phyloP scores from a whole-genome alignment of 2,113 vertebrate species.

The Triplophysa tibetana region DNA sequence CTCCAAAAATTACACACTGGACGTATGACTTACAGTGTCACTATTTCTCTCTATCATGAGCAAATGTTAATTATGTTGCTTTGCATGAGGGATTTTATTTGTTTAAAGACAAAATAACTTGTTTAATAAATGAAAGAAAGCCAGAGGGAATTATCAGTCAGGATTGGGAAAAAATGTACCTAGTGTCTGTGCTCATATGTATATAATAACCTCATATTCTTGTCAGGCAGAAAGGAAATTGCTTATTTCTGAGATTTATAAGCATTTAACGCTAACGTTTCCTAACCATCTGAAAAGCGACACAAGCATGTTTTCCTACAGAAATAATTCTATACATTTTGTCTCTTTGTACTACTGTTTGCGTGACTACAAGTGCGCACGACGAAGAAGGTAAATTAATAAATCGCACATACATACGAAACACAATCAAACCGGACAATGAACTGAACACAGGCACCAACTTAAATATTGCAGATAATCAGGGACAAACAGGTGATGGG shows the following conservation, averaged over 20 bases:
- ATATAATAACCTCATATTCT: neutral
- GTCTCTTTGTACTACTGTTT: no score
- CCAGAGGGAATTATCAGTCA: neutral
- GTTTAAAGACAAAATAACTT: constrained; percentile 21
- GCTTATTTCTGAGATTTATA: neutral
- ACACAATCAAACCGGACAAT: no score
- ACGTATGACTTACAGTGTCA: neutral
- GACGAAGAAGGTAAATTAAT: no score
- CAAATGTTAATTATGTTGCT: constrained; percentile 45
- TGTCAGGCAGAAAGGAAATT: neutral
- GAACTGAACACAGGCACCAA: no score
- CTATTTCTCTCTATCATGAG: neutral
- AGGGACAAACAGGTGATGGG: no score
- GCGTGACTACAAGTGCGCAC: no score
- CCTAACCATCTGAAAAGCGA: no score
- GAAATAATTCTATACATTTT: no score
- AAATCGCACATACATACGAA: no score
- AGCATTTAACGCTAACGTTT: neutral
- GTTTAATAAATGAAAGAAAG: constrained; percentile 26
- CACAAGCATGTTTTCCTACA: no score
- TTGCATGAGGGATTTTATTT: constrained; percentile 32
- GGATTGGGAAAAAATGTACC: neutral
- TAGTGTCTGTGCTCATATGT: neutral
- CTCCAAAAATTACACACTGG: no score
- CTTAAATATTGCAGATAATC: no score